Evolutionary conservation across 2,113 vertebrate species (phyloP).

Genomic region (Boleophthalmus pectinirostris): DNA sequence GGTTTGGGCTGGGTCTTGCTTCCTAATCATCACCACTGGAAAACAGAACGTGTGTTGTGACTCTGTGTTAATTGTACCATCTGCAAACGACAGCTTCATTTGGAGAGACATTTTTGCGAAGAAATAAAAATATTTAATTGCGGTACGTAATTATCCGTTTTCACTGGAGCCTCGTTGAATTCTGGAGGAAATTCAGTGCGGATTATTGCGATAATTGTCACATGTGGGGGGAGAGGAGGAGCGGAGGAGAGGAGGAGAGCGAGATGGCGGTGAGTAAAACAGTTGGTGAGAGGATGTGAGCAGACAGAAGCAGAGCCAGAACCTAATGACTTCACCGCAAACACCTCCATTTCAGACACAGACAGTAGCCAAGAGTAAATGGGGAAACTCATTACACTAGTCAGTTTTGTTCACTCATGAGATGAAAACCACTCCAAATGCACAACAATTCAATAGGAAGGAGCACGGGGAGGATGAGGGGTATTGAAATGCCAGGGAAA

Average conservation of each 20-base stretch:
- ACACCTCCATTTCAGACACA: slow-evolving; percentile 45
- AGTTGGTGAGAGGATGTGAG: slow-evolving; percentile 11
- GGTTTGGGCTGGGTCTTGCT: neutral
- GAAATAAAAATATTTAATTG: slow-evolving; percentile 5
- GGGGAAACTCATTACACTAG: slow-evolving; percentile 65
- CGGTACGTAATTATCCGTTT: neutral
- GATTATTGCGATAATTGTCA: slow-evolving; percentile 13
- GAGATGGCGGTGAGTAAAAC: slow-evolving; percentile 19
- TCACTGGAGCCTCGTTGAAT: neutral
- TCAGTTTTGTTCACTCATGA: slow-evolving; percentile 65
- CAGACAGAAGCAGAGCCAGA: slow-evolving; percentile 16
- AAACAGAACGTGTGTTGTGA: neutral
- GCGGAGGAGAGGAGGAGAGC: neutral
- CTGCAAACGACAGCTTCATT: neutral
- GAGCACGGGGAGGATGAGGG: slow-evolving; percentile 6
- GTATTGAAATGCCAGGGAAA: slow-evolving; percentile 6
- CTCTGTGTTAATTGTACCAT: neutral
- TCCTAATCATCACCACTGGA: neutral
- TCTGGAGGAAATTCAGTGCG: neutral
- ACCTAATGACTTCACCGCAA: slow-evolving; percentile 59
- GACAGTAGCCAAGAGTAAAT: slow-evolving; percentile 41
- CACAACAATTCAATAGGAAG: slow-evolving; percentile 8
- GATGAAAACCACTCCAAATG: slow-evolving; percentile 31
- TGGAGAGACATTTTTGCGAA: neutral
- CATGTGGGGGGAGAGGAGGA: neutral